phyloP scores from a whole-genome alignment of 2,797 vertebrate species.

The Chelonia mydas region DNA sequence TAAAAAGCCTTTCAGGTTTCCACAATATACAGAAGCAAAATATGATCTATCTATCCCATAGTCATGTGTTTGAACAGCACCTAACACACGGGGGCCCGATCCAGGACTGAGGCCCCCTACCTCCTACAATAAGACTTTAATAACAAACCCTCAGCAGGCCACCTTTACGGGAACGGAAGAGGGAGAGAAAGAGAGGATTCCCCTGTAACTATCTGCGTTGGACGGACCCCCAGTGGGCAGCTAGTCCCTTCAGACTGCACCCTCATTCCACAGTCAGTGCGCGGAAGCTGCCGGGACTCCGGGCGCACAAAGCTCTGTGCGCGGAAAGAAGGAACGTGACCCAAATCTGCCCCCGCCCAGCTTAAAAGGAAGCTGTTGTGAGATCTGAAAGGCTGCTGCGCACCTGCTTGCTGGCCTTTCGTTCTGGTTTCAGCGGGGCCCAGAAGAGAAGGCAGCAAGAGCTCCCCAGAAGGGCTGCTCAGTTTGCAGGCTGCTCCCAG shows the following conservation, averaged over 20 bases:
- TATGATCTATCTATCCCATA: fast-evolving
- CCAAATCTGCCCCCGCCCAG: fast-evolving
- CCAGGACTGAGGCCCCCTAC: neutral
- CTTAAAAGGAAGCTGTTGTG: fast-evolving
- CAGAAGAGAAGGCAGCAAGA: neutral
- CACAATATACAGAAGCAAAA: neutral
- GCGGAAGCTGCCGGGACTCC: neutral
- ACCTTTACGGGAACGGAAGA: no score
- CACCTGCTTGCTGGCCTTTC: neutral
- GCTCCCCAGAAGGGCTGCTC: neutral
- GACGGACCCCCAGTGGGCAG: neutral
- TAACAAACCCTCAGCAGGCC: neutral
- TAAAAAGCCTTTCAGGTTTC: neutral
- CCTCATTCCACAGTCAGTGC: neutral
- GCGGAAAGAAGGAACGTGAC: fast-evolving
- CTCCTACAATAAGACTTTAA: neutral
- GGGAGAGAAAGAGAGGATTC: neutral
- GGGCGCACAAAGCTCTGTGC: neutral
- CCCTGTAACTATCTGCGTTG: neutral
- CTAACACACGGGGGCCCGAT: neutral
- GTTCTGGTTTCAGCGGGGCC: neutral
- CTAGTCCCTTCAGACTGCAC: neutral
- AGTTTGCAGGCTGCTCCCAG: neutral
- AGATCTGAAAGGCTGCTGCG: neutral
- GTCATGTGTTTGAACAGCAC: neutral